Base-by-base conservation (phyloP, 2,888 invertebrate species). In the Drosophila robusta region DNA sequence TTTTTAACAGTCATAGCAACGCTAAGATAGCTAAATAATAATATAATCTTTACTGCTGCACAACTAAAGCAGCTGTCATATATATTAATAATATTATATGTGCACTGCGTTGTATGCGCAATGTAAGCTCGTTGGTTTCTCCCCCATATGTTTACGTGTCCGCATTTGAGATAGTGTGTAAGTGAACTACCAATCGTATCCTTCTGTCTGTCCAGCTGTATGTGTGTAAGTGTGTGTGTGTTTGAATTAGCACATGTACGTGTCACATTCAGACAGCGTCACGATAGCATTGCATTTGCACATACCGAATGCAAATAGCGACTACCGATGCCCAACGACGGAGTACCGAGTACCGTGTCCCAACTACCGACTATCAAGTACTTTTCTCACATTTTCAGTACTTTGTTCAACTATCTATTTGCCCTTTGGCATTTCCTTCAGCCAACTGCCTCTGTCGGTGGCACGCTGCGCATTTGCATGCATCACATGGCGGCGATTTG, bases 231-330 rank as follows among this genome's bases (percentile, higher is more conserved):
- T 26, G 38, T 56, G 52, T 60, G 66, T 57, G 60, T 61, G 55
- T 67, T 78, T 78, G 78, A 83, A 87, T 87, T 81, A 81, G 78
- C 75, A 81, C 71, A 75, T 72, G 88, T 85, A 85, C 86, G 86
- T 82, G 86, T 73, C 88, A 68, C 72, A 82, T 67, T 63, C 82
- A 69, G 68, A 60, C 58, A 68, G 26, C 45, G 38, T 39, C 50
- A 67, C 67, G 78, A 75, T 78, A 74, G 55, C 75, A 75, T 75
- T 60, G 47, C 74, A 63, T 78, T 78, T 78, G 56, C 74, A 75
- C 78, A 75, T 77, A 39, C 76, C 76, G 62, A 67, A 75, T 67
- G 74, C 71, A 71, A 75, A 75, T 51, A 51, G 67, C 46, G 50
- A 50, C 57, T 36, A 45, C 38, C 34, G 11, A 45, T 29, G 11